Evolutionary conservation across 2,888 invertebrate species (phyloP), one percentile per base, ranked within the genome.

Genomic region (Lomographa bimaculata): DNA sequence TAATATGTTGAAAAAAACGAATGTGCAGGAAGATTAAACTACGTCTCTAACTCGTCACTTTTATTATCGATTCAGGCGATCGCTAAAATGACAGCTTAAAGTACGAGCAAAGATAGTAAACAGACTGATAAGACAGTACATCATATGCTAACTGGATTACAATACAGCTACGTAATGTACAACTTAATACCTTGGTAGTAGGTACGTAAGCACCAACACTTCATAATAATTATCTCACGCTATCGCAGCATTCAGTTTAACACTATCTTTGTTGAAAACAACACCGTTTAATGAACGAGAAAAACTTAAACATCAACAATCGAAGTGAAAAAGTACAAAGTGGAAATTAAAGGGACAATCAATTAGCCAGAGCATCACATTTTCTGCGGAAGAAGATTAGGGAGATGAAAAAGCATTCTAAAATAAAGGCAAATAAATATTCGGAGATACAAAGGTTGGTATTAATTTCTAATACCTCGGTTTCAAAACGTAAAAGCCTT

Each of bases 341-440:
- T 14, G n/a, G n/a, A n/a, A n/a, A n/a, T n/a, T n/a, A n/a, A n/a
- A n/a, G n/a, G n/a, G n/a, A n/a, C 57, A 64, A 60, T 61, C 58
- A 55, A 60, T 67, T 67, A 69, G 74, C 71, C 24, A 19, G 7
- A 14, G n/a, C n/a, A n/a, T n/a, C n/a, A n/a, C n/a, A n/a, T n/a
- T n/a, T 24, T 14, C 19, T 1, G 12, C 7, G 6, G 4, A 12
- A 2, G n/a, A 20, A 7, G 16, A 16, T 16, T 18, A 74, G 57
- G 72, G 77, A 73, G 66, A 84, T 83, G 81, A 79, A 70, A 79
- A 80, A 71, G 71, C 69, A 60, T 67, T 71, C 54, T 47, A 74
- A 67, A 56, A 75, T 71, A 65, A 81, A 71, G 64, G 46, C 62
- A 47, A 66, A 53, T 46, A 64, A 61, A 48, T 64, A 54, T 62